Evolutionary conservation across 2,797 vertebrate genomes (phyloP), one percentile per base, ranked within the genome.

Genomic region (Choloepus didactylus): DNA sequence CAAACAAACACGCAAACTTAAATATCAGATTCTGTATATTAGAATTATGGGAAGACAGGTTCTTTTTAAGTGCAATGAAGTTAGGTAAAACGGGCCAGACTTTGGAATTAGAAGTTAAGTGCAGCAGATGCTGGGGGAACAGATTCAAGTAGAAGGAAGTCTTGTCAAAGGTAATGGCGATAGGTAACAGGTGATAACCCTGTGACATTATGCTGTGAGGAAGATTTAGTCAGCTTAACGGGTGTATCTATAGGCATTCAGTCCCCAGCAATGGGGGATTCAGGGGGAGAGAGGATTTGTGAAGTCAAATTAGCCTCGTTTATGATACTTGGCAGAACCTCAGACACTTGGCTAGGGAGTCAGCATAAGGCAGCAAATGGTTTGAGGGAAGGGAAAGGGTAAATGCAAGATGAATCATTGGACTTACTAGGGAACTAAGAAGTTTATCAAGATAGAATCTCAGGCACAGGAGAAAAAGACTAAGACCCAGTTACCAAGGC

Each of bases 401-500:
- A 21, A 84, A 84, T 70, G 8, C 49, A 92, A 89, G 6, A 5
- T 10, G 62, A n/a, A 2, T 1, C 19, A n/a, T 79, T 75, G 18
- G 82, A 89, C 16, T 95, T 64, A 41, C 2, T 12, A 56, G 7
- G 21, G 16, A 92, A 94, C n/a, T 69, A 49, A 73, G 59, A 94
- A 15, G 11, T 83, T 72, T 49, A 27, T 54, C 12, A 87, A 80
- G 29, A 62, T 8, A 66, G 11, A 8, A 60, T 38, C 15, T 60
- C 49, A 38, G 19, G 64, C 60, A 75, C 5, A 60, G 5, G 7
- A 1, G 35, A 83, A 51, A 6, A 89, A 8, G 16, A 41, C 15
- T 27, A 76, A 29, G 23, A 46, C 77, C 0, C 18, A 92, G 31
- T 69, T 75, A 31, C n/a, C 12, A 49, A 64, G 29, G 12, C 11